A percentile compares a stretch with the other conserved stretches of the same genome.
These are phyloP conservation scores for Neogobius melanostomus DNA, from an alignment of 2,113 vertebrate genomes.

Conservation along the genomic window DNA sequence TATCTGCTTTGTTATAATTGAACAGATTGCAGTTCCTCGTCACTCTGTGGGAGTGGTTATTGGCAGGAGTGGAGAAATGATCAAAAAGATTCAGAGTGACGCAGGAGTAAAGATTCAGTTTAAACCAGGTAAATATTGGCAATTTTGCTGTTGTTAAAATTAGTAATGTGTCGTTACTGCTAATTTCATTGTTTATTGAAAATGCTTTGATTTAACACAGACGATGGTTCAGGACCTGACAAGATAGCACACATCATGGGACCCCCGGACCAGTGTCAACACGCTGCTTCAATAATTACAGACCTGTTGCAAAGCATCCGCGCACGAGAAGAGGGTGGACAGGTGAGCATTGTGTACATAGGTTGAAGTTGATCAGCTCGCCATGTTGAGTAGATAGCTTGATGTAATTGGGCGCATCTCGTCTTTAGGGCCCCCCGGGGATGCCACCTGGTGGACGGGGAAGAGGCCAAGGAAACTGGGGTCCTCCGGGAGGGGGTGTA, in stretches of 20 bases:
- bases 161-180: not conserved
- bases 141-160: not conserved
- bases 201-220: slow-evolving; percentile 61
- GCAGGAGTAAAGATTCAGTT: slow-evolving; percentile 93
- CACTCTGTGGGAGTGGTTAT: slow-evolving; percentile 92
- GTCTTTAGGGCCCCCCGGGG: slow-evolving; percentile 81
- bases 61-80: slow-evolving; percentile 91
- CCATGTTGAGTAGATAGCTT: not conserved
- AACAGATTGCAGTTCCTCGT: slow-evolving; percentile 86
- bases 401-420: not conserved
- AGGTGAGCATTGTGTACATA: slow-evolving; percentile 49
- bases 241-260: slow-evolving; percentile 93
- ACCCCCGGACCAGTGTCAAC: slow-evolving; percentile 89
- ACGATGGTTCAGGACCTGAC: slow-evolving; percentile 87
- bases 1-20: not conserved
- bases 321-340: slow-evolving; percentile 72
- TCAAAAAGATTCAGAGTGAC: slow-evolving; percentile 93
- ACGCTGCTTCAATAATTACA: slow-evolving; percentile 89
- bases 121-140: slow-evolving; percentile 82
- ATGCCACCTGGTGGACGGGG: slow-evolving; percentile 87
- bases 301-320: slow-evolving; percentile 90
- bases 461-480: slow-evolving; percentile 86
- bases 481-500: slow-evolving; percentile 88
- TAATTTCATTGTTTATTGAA: not conserved
- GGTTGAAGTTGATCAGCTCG: not conserved